Conservation (phyloP, 2,797 vertebrate genomes). For the Platalea minor region DNA sequence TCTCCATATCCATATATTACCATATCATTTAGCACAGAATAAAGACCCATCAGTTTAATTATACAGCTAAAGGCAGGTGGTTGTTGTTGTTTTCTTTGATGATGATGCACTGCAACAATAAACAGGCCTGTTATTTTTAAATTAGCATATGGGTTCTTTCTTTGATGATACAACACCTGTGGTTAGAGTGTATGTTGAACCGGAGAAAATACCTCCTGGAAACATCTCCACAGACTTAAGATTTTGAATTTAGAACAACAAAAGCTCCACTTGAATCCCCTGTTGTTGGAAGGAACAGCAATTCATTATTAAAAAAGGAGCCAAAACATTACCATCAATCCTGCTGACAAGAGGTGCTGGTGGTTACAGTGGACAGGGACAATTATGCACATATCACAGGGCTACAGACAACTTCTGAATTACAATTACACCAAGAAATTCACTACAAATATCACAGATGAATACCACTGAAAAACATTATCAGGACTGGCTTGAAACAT, state of each 20-base stretch:
- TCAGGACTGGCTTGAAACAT: conserved; percentile 50
- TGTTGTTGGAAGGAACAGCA: conserved; percentile 49
- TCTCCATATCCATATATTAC: conserved; percentile 35
- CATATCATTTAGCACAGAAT: conserved; percentile 54
- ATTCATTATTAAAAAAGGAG: conserved; percentile 68
- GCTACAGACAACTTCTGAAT: conserved; percentile 61
- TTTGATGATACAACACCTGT: conserved; percentile 68
- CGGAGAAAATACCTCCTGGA: conserved; percentile 26
- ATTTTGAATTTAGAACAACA: conserved; percentile 54
- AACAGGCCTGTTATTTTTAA: conserved; percentile 60
- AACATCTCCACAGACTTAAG: conserved; percentile 44
- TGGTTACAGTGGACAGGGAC: conserved; percentile 52
- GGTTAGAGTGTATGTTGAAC: conserved; percentile 49
- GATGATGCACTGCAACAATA: conserved; percentile 57
- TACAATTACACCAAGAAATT: conserved; percentile 56
- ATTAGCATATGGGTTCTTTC: conserved; percentile 58
- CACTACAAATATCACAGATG: conserved; percentile 41
- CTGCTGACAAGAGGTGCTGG: conserved; percentile 55
- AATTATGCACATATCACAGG: conserved; percentile 64
- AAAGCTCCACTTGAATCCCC: conserved; percentile 34
- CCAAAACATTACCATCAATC: conserved; percentile 58
- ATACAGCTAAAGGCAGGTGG: conserved; percentile 60
- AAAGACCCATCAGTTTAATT: conserved; percentile 57
- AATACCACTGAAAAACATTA: conserved; percentile 46
- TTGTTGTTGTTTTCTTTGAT: conserved; percentile 72